Percentiles rank a stretch among this genome's conserved stretches.
Conservation (phyloP, 1,140 invertebrate species). For the Arctopsyche grandis region DNA sequence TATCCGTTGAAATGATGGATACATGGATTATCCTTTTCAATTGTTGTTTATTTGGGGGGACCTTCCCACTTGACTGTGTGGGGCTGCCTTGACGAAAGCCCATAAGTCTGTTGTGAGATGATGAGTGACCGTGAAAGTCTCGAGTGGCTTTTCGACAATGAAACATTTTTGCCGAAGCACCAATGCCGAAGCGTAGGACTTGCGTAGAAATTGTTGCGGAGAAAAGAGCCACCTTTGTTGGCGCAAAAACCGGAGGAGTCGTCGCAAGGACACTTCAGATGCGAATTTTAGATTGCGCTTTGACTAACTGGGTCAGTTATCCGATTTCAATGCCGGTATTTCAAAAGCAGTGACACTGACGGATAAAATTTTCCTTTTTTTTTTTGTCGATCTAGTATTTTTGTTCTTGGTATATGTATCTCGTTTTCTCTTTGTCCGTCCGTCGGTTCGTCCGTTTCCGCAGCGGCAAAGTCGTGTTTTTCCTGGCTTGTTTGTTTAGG, state of each 20-base stretch:
- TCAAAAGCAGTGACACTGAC: background rate
- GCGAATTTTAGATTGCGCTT: background rate
- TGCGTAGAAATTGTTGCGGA: background rate
- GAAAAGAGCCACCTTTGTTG: background rate
- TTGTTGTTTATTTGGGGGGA: background rate
- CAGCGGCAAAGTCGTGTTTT: background rate
- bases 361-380: no score
- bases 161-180: background rate
- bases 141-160: background rate
- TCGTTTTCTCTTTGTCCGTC: background rate
- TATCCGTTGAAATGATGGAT: background rate
- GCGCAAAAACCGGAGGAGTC: background rate
- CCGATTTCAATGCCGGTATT: background rate
- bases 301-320: background rate
- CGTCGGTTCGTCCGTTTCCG: background rate
- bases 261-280: background rate
- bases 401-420: background rate
- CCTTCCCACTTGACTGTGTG: background rate
- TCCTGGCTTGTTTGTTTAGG: slow-evolving; percentile 2
- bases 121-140: background rate
- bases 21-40: background rate
- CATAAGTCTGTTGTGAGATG: no score
- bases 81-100: background rate
- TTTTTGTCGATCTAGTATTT: no score
- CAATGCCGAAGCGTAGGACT: slow-evolving; percentile 21